A percentile compares a stretch with the other conserved stretches of the same genome.
Evolutionary conservation across 2,113 vertebrate genomes (phyloP).

Genomic region (Turdus rufiventris): DNA sequence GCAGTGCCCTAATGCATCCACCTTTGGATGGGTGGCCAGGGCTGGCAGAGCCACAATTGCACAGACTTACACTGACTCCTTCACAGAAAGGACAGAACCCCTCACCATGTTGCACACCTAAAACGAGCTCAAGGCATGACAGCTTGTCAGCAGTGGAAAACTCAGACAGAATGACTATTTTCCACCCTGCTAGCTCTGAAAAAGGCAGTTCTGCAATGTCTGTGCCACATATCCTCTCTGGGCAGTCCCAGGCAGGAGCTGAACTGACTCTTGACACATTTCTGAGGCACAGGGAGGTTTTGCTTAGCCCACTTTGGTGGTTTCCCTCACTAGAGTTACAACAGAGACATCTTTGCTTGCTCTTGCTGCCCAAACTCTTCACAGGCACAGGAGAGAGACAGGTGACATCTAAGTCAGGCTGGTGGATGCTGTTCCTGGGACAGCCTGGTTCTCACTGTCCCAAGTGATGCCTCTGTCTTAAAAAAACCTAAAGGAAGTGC

Average conservation of each 20-base stretch:
- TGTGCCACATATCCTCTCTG: not conserved
- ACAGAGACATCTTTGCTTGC: not conserved
- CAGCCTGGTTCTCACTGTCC: not conserved
- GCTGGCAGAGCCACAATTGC: not conserved
- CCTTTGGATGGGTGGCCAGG: too few relatives aligned
- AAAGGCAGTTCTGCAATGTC: not conserved
- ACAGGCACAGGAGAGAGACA: not conserved
- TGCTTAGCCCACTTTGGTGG: not conserved
- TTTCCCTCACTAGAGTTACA: not conserved
- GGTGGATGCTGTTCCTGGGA: not conserved
- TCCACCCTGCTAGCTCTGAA: not conserved
- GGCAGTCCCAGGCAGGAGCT: not conserved
- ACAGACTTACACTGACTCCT: not conserved
- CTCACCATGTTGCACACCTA: not conserved
- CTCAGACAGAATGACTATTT: not conserved
- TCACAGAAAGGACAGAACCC: not conserved
- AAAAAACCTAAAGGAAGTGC: not conserved
- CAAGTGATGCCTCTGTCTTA: accelerated
- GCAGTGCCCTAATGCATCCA: not conserved
- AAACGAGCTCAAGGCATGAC: not conserved
- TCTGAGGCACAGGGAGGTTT: not conserved
- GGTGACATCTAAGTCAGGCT: not conserved
- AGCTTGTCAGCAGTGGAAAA: not conserved
- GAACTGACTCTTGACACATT: not conserved
- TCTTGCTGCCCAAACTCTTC: not conserved